Percentiles rank a stretch among this genome's conserved stretches.
Conservation (phyloP, 2,888 invertebrate genomes). For the Pediacus dermestoides region DNA sequence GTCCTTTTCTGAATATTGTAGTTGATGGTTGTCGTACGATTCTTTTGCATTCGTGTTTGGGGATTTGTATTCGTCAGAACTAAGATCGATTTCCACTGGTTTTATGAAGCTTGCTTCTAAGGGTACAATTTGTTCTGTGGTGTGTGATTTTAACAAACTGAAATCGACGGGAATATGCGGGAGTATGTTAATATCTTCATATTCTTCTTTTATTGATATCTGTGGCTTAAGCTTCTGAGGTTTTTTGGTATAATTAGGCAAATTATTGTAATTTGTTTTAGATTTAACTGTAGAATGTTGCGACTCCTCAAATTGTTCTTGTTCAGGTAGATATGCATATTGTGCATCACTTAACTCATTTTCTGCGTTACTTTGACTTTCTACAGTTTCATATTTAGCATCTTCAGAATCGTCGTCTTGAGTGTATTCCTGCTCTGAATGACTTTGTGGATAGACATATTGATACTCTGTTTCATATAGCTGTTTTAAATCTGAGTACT, state of each 20-base stretch:
- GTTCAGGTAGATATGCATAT: conserved; percentile 24
- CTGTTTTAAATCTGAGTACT: conserved; percentile 5
- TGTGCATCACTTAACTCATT: conserved; percentile 9
- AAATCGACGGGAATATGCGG: conserved; percentile 34
- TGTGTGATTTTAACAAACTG: conserved; percentile 28
- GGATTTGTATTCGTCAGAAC: conserved; percentile 11
- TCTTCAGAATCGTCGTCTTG: conserved; percentile 15
- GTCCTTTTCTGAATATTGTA: conserved; percentile 14
- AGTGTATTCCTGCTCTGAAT: conserved; percentile 15
- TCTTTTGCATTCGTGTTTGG: not conserved
- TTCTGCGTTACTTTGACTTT: too few species aligned
- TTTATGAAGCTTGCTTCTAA: conserved; percentile 35
- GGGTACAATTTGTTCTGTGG: conserved; percentile 33
- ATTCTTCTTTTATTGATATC: conserved; percentile 14
- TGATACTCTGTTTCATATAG: conserved; percentile 10
- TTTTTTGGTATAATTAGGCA: conserved; percentile 6
- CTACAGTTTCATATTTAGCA: too few species aligned
- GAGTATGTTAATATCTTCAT: conserved; percentile 9
- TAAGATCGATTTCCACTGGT: conserved; percentile 37
- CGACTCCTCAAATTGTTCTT: conserved; percentile 27
- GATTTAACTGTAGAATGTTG: conserved; percentile 20
- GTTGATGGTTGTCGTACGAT: not conserved
- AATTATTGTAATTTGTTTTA: conserved; percentile 7
- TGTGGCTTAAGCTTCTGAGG: too few species aligned
- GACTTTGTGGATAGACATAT: conserved; percentile 19